These are phyloP conservation scores for Odocoileus hemionus DNA, from an alignment of 2,113 vertebrate genomes.

Conservation along the genomic window DNA sequence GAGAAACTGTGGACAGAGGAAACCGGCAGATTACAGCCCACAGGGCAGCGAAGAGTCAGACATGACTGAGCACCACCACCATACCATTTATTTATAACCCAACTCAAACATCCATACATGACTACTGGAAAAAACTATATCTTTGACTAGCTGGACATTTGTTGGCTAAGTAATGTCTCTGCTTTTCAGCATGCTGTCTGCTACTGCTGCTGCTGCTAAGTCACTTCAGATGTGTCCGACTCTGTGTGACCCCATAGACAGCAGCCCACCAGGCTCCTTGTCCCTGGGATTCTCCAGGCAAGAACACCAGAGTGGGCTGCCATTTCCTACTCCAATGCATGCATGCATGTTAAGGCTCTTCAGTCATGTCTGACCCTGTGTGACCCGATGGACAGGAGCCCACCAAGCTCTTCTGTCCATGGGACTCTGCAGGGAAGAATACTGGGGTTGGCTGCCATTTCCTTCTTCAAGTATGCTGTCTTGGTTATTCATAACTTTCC, in stretches of 20 bases:
- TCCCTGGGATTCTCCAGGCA: too few species aligned
- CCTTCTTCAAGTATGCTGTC: not conserved
- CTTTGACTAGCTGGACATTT: not conserved
- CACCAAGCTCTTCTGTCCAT: not conserved
- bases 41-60: not conserved
- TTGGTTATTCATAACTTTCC: not conserved
- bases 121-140: not conserved
- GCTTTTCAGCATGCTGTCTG: not conserved
- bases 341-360: not conserved
- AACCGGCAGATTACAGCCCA: not conserved
- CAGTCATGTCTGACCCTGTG: not conserved
- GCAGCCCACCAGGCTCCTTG: too few species aligned
- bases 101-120: not conserved
- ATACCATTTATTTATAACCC: not conserved
- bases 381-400: not conserved
- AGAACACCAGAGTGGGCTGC: too few species aligned
- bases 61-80: not conserved
- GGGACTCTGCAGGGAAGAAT: not conserved
- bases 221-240: not conserved
- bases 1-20: not conserved
- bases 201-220: not conserved
- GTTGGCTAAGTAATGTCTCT: not conserved
- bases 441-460: not conserved
- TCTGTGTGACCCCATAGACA: too few species aligned
- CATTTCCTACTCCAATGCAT: too few species aligned